phyloP scores from a whole-genome alignment of 2,888 invertebrate genomes.

The Cheilosia grossa region DNA sequence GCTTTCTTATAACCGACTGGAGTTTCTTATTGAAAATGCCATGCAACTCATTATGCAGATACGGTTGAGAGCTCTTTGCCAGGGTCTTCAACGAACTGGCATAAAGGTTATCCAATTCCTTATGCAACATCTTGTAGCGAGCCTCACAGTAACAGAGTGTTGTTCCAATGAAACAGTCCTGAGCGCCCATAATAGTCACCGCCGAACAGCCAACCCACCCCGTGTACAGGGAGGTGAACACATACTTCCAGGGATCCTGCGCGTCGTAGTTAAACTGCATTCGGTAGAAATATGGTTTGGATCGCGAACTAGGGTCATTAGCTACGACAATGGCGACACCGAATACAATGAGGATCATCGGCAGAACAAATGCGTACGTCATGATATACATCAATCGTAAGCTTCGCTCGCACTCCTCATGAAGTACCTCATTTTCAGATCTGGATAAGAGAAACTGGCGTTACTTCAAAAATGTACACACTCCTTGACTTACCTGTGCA shows the following conservation, averaged over 20 bases:
- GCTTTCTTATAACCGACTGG: constrained; percentile 36
- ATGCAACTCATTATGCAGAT: constrained; percentile 25
- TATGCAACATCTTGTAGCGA: constrained; percentile 45
- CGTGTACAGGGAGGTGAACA: constrained; percentile 40
- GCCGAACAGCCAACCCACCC: constrained; percentile 57
- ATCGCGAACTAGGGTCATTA: constrained; percentile 38
- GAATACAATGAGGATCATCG: constrained; percentile 46
- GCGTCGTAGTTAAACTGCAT: constrained; percentile 74
- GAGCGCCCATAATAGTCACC: constrained; percentile 45
- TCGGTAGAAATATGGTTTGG: constrained; percentile 74
- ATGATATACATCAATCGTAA: constrained; percentile 47
- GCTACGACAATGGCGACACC: not conserved
- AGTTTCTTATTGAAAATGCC: constrained; percentile 31
- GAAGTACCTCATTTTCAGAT: constrained; percentile 46
- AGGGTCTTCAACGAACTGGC: not conserved
- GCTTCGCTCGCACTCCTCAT: constrained; percentile 26
- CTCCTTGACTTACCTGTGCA: constrained; percentile 41
- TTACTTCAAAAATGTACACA: not conserved
- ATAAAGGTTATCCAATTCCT: constrained; percentile 21
- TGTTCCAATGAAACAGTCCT: constrained; percentile 54
- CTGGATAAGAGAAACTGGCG: constrained; percentile 8
- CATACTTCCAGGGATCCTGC: constrained; percentile 64
- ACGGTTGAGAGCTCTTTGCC: not conserved
- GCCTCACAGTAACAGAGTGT: constrained; percentile 37
- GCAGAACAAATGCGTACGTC: constrained; percentile 55